These are phyloP conservation scores for Miltochrista miniata DNA, from an alignment of 2,888 invertebrate species.

Conservation along the genomic window DNA sequence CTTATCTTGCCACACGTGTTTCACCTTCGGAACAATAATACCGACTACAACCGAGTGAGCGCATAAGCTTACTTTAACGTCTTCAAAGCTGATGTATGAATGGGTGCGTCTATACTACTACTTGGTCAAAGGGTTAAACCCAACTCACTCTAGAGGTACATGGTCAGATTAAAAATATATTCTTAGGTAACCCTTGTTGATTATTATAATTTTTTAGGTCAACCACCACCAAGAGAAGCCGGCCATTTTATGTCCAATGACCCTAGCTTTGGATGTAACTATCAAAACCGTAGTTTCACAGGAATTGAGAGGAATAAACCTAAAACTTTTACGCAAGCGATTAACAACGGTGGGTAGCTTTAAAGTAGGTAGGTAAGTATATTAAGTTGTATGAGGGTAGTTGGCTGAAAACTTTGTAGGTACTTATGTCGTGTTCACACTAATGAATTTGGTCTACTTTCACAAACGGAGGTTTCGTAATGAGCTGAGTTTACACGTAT, in stretches of 20 bases:
- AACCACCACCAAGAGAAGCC: slow-evolving; percentile 40
- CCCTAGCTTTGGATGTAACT: slow-evolving; percentile 51
- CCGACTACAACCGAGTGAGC: too few relatives aligned
- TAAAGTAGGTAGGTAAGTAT: background rate
- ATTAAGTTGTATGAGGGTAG: background rate
- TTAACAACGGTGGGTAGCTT: slow-evolving; percentile 30
- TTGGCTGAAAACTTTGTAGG: background rate
- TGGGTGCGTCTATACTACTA: too few relatives aligned
- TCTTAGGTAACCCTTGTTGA: too few relatives aligned
- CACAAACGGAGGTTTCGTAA: background rate
- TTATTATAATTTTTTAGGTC: slow-evolving; percentile 33
- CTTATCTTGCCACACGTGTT: too few relatives aligned
- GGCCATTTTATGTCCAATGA: slow-evolving; percentile 29
- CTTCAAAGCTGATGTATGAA: too few relatives aligned
- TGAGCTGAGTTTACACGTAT: background rate
- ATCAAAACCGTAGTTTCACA: slow-evolving; percentile 56
- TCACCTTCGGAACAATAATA: too few relatives aligned
- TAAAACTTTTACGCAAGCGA: slow-evolving; percentile 33
- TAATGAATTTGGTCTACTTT: background rate
- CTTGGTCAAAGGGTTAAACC: too few relatives aligned
- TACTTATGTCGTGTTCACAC: background rate
- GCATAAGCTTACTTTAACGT: too few relatives aligned
- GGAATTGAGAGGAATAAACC: slow-evolving; percentile 51
- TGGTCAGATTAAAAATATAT: too few relatives aligned
- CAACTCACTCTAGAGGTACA: too few relatives aligned